phyloP scores from a whole-genome alignment of 2,888 invertebrate genomes.

The Drosophila lutescens region DNA sequence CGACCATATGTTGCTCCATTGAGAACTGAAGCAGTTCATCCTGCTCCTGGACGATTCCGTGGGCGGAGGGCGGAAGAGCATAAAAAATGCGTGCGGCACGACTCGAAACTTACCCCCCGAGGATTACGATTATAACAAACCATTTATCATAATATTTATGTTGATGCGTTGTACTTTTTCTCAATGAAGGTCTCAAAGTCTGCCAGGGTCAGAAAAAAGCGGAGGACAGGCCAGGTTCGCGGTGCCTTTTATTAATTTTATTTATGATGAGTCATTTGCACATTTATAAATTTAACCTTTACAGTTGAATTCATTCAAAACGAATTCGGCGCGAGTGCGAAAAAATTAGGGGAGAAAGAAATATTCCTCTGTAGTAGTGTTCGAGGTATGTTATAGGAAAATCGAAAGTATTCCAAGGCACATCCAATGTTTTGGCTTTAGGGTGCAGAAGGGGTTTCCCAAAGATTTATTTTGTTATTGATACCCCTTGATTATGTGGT shows the following conservation, averaged over 20 bases:
- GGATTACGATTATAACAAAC: conserved; percentile 83
- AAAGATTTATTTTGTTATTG: conserved; percentile 6
- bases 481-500: conserved; percentile 9
- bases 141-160: conserved; percentile 84
- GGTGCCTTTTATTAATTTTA: conserved; percentile 82
- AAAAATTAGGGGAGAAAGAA: conserved; percentile 43
- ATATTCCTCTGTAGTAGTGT: conserved; percentile 11
- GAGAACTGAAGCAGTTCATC: conserved; percentile 49
- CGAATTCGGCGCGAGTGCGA: conserved; percentile 48
- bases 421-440: not conserved
- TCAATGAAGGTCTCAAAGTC: conserved; percentile 77
- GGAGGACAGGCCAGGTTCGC: conserved; percentile 43
- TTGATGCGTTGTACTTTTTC: conserved; percentile 83
- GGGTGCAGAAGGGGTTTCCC: conserved; percentile 4
- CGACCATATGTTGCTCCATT: conserved; percentile 81
- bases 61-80: conserved; percentile 43
- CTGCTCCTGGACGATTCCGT: conserved; percentile 32
- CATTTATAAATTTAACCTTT: conserved; percentile 83
- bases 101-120: conserved; percentile 82
- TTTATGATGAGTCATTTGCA: conserved; percentile 84
- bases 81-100: conserved; percentile 72
- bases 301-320: conserved; percentile 82
- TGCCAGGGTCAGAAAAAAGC: conserved; percentile 27
- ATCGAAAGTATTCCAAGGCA: conserved; percentile 11
- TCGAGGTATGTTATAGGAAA: not conserved